Conservation (phyloP, 2,113 vertebrate species). For the Eonycteris spelaea region DNA sequence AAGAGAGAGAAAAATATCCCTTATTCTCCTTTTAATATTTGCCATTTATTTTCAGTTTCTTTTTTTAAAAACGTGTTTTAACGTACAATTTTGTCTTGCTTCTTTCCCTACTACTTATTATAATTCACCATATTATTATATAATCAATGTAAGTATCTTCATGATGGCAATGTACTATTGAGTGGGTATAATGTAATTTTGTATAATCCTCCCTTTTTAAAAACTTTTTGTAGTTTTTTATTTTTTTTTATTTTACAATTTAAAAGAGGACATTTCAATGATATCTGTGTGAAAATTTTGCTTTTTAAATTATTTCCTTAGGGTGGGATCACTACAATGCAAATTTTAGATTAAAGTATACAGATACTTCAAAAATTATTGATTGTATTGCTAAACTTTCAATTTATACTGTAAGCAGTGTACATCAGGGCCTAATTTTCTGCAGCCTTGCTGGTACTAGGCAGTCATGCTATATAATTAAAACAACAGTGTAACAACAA, state of each 20-base stretch:
- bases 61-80: slow-evolving; percentile 18
- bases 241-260: background rate
- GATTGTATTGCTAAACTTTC: background rate
- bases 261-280: background rate
- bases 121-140: slow-evolving; percentile 8
- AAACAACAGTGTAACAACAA: background rate
- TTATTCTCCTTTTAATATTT: background rate
- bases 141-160: background rate
- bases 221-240: background rate
- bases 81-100: background rate
- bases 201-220: background rate
- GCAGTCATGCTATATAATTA: background rate
- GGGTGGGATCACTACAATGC: background rate
- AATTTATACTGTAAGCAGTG: background rate
- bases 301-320: background rate
- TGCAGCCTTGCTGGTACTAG: background rate
- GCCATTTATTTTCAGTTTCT: background rate
- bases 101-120: background rate
- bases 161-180: background rate
- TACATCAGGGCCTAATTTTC: background rate
- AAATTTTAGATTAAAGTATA: slow-evolving; percentile 12
- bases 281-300: background rate
- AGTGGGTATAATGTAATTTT: slow-evolving; percentile 17
- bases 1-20: background rate
- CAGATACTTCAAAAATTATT: background rate